These are phyloP conservation scores for Macrobrachium rosenbergii DNA, from an alignment of 1,140 invertebrate genomes.

Conservation along the genomic window DNA sequence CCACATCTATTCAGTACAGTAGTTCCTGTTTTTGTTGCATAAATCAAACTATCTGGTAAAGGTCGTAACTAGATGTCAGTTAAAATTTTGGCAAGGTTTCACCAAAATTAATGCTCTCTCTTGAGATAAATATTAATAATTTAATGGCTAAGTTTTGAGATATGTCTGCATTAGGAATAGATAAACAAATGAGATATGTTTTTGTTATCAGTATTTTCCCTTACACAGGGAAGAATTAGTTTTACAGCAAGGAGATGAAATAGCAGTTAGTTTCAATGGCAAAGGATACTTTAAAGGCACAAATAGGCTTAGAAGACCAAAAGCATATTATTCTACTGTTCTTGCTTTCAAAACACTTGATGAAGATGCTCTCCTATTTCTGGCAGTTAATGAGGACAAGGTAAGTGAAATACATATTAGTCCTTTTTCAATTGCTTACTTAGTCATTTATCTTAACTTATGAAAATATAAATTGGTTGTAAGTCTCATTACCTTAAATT, in stretches of 20 bases:
- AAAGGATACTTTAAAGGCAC: slow-evolving; percentile 81
- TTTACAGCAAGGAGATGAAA: slow-evolving; percentile 70
- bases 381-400: slow-evolving; percentile 81
- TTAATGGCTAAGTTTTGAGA: too few relatives aligned
- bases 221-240: slow-evolving; percentile 57
- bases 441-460: background rate
- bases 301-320: slow-evolving; percentile 77
- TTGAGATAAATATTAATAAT: too few relatives aligned
- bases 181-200: too few relatives aligned
- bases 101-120: too few relatives aligned
- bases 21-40: too few relatives aligned
- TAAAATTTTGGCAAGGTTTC: too few relatives aligned
- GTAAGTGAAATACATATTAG: slow-evolving; percentile 68
- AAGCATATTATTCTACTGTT: slow-evolving; percentile 81
- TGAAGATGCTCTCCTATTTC: slow-evolving; percentile 88
- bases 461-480: background rate
- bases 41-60: too few relatives aligned
- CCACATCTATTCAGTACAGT: too few relatives aligned
- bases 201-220: slow-evolving; percentile 62
- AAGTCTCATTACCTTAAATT: too few relatives aligned
- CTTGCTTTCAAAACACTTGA: slow-evolving; percentile 89
- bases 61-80: too few relatives aligned
- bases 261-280: slow-evolving; percentile 80
- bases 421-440: background rate
- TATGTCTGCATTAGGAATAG: too few relatives aligned